phyloP scores from a whole-genome alignment of 2,797 vertebrate genomes.

The Aphelocoma californica region DNA sequence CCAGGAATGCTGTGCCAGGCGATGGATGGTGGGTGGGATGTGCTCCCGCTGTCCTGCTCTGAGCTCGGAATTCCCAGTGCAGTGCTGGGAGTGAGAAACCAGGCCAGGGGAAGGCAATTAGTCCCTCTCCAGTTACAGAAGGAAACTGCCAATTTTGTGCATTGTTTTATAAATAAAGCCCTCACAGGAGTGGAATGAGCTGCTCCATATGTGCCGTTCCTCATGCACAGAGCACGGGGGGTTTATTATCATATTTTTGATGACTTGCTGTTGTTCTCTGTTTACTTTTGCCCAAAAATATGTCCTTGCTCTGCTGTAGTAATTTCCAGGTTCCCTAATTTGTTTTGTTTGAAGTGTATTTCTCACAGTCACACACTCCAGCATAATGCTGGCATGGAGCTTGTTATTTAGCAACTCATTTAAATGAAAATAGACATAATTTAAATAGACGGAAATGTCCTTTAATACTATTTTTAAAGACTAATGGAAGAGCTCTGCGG shows the following conservation, averaged over 20 bases:
- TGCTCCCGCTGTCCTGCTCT: neutral
- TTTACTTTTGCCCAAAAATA: conserved; percentile 12
- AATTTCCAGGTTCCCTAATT: conserved; percentile 24
- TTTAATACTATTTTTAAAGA: conserved; percentile 50
- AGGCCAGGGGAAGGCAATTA: neutral
- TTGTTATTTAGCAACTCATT: conserved; percentile 40
- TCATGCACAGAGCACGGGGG: neutral
- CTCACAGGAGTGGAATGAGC: neutral
- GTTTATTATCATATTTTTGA: neutral
- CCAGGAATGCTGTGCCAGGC: neutral
- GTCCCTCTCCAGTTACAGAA: neutral
- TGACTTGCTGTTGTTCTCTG: neutral
- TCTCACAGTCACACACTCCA: neutral
- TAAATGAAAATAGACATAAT: conserved; percentile 47
- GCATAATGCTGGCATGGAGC: neutral
- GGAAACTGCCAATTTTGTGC: neutral
- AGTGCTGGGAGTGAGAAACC: neutral
- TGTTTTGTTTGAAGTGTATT: conserved; percentile 26
- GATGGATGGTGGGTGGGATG: neutral
- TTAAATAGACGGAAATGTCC: conserved; percentile 1
- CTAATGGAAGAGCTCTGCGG: neutral
- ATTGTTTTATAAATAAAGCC: neutral
- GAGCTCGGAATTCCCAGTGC: neutral
- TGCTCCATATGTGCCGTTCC: neutral
- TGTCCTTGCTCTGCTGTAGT: neutral